phyloP scores from a whole-genome alignment of 2,113 vertebrate genomes.

The Percopsis transmontana region DNA sequence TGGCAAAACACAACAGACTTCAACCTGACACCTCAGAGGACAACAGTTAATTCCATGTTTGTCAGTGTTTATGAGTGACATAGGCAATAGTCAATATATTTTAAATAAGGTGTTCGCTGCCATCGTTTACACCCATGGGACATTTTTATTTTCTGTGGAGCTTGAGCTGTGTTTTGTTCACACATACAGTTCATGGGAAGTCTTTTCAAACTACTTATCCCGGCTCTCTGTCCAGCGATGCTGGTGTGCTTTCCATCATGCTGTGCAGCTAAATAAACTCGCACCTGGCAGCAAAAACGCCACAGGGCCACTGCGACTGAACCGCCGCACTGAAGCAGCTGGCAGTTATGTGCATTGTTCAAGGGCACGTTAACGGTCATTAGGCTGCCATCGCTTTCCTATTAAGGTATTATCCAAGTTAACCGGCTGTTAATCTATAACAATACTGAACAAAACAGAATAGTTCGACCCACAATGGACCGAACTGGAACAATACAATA shows the following conservation, averaged over 20 bases:
- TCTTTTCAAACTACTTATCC: not conserved
- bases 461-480: not conserved
- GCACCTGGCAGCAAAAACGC: not conserved
- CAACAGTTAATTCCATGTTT: conserved; percentile 22
- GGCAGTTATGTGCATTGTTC: not conserved
- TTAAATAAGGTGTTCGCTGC: no score
- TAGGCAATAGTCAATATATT: not conserved
- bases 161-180: no score
- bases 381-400: not conserved
- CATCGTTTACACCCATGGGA: no score
- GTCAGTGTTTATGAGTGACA: not conserved
- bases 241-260: not conserved
- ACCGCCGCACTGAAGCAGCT: not conserved
- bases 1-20: conserved; percentile 27
- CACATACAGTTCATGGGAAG: no score
- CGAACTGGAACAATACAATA: not conserved
- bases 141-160: no score
- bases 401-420: not conserved
- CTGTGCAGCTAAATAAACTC: not conserved
- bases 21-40: conserved; percentile 29
- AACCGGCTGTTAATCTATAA: not conserved
- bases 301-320: not conserved
- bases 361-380: not conserved
- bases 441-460: not conserved
- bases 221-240: not conserved